A percentile compares a stretch with the other conserved stretches of the same genome.
phyloP scores from a whole-genome alignment of 2,113 vertebrate genomes.

The Ctenomys sociabilis region DNA sequence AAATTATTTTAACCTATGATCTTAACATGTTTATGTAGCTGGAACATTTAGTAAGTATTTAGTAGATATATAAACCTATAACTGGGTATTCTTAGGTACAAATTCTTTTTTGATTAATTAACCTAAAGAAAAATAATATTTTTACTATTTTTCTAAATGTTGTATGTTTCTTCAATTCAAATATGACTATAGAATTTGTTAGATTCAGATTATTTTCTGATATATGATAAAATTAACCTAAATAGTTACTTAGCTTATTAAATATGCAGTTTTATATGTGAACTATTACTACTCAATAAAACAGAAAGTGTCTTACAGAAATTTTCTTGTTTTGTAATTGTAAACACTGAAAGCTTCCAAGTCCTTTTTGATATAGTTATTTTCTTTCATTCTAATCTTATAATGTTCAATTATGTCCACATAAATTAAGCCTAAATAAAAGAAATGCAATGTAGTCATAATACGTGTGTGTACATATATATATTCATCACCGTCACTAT shows the following conservation, averaged over 20 bases:
- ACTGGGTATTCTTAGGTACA: slow-evolving; percentile 30
- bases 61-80: neutral
- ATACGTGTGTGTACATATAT: too few species aligned
- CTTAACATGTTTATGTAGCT: slow-evolving; percentile 28
- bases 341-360: neutral
- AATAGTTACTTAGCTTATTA: slow-evolving; percentile 2
- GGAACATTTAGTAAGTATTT: slow-evolving; percentile 9
- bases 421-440: neutral
- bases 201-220: neutral
- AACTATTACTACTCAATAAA: neutral
- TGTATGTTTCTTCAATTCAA: neutral
- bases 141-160: slow-evolving; percentile 33
- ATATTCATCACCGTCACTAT: neutral
- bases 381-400: slow-evolving; percentile 5
- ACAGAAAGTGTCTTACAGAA: neutral
- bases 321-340: neutral
- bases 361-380: neutral
- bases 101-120: slow-evolving; percentile 61
- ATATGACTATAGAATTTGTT: neutral
- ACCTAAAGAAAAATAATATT: neutral
- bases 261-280: neutral
- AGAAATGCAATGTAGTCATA: neutral
- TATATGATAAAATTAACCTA: neutral
- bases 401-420: neutral
- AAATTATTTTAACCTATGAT: slow-evolving; percentile 27